These are phyloP conservation scores for Drosophila virilis DNA, from an alignment of 1,140 invertebrate species.

Conservation along the genomic window DNA sequence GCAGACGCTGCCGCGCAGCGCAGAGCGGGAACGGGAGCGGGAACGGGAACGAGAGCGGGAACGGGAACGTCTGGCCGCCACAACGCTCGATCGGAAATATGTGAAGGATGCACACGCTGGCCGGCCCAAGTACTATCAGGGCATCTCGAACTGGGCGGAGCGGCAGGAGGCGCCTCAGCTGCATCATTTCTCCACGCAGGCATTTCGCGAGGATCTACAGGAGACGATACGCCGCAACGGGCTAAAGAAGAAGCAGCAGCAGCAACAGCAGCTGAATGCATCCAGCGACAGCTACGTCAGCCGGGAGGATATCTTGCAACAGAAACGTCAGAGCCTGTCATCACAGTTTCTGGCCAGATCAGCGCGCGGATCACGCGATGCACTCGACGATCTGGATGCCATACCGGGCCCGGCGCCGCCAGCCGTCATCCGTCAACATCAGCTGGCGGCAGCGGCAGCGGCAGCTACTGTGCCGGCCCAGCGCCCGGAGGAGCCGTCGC, in stretches of 20 bases:
- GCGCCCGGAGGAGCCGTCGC: constrained; percentile 44
- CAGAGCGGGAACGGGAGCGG: constrained; percentile 23
- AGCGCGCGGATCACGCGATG: constrained; percentile 67
- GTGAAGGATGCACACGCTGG: constrained; percentile 16
- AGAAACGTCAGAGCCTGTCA: constrained; percentile 78
- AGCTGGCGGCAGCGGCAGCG: background rate
- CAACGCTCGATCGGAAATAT: constrained; percentile 57
- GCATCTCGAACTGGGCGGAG: constrained; percentile 91
- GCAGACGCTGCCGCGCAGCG: constrained; percentile 63
- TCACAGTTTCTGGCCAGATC: constrained; percentile 76
- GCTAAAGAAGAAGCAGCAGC: constrained; percentile 50
- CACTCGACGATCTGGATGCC: constrained; percentile 68
- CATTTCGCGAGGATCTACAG: constrained; percentile 81
- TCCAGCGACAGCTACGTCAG: constrained; percentile 74
- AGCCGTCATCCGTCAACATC: background rate
- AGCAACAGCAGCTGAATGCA: background rate
- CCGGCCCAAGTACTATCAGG: constrained; percentile 87
- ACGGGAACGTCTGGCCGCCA: constrained; percentile 17
- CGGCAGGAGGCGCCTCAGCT: constrained; percentile 85
- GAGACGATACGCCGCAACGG: constrained; percentile 79
- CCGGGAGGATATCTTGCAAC: constrained; percentile 78
- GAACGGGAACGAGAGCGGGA: constrained; percentile 39
- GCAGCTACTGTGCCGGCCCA: background rate
- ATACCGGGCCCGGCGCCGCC: constrained; percentile 45
- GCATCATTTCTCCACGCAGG: constrained; percentile 78